phyloP scores from a whole-genome alignment of 2,797 vertebrate genomes.

The Decapterus maruadsi region DNA sequence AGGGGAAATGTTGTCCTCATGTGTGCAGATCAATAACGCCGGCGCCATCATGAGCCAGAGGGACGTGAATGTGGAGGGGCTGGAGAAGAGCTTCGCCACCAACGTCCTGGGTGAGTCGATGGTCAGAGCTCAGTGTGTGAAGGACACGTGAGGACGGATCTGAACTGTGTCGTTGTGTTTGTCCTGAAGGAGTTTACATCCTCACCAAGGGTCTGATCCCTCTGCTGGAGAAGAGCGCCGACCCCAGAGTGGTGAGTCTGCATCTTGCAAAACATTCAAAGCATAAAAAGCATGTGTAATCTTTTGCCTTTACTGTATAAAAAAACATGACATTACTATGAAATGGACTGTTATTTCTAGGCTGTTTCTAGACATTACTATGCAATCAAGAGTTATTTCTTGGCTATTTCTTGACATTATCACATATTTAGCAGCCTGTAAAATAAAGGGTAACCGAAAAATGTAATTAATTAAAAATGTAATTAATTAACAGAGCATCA shows the following conservation, averaged over 20 bases:
- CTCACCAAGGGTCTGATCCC: slow-evolving; percentile 87
- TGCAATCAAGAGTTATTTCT: too few relatives aligned
- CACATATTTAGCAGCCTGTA: too few relatives aligned
- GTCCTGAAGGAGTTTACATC: slow-evolving; percentile 82
- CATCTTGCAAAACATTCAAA: too few relatives aligned
- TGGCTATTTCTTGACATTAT: too few relatives aligned
- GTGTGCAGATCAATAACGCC: slow-evolving; percentile 86
- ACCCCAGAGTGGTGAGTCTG: slow-evolving; percentile 87
- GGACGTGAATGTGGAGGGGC: slow-evolving; percentile 84
- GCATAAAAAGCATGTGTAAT: too few relatives aligned
- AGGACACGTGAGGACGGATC: background rate
- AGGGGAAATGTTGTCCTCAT: background rate
- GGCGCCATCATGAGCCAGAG: slow-evolving; percentile 86
- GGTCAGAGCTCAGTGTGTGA: background rate
- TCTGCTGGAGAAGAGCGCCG: slow-evolving; percentile 86
- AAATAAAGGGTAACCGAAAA: too few relatives aligned
- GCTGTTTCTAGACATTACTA: too few relatives aligned
- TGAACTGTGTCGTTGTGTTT: background rate
- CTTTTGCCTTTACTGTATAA: too few relatives aligned
- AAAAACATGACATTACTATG: too few relatives aligned
- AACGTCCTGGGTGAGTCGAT: slow-evolving; percentile 85
- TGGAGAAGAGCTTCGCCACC: slow-evolving; percentile 87
- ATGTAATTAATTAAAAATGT: too few relatives aligned
- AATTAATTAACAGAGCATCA: too few relatives aligned
- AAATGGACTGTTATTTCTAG: too few relatives aligned